Percentiles rank a stretch among this genome's conserved stretches.
Conservation (phyloP, 2,797 vertebrate genomes). For the Phoxinus dragarum region DNA sequence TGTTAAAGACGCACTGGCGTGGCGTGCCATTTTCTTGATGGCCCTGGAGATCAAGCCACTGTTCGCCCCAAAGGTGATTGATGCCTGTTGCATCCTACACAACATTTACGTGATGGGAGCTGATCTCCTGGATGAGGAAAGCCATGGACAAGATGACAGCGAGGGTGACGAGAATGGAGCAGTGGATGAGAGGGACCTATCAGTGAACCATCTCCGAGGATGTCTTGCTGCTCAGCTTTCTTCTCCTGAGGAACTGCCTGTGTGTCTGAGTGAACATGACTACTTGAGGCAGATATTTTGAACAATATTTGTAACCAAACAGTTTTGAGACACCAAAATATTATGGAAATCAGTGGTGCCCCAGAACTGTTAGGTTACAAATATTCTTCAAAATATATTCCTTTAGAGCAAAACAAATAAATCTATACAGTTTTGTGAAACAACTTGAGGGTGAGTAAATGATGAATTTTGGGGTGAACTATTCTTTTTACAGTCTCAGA, state of each 20-base stretch:
- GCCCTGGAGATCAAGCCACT: constrained; percentile 24
- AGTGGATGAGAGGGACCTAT: neutral
- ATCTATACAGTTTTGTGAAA: no score
- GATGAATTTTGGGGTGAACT: no score
- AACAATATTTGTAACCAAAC: no score
- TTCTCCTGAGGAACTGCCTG: neutral
- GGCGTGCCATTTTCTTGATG: constrained; percentile 21
- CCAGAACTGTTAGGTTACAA: no score
- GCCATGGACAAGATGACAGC: neutral
- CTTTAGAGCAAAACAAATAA: no score
- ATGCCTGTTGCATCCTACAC: constrained; percentile 49
- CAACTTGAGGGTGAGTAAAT: no score
- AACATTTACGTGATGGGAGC: constrained; percentile 54
- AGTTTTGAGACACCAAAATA: no score
- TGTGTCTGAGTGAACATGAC: neutral
- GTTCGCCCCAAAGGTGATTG: constrained; percentile 51
- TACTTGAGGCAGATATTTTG: neutral
- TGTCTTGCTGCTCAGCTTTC: neutral
- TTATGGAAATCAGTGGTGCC: no score
- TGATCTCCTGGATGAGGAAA: constrained; percentile 36
- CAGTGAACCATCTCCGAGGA: neutral
- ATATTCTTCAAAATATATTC: no score
- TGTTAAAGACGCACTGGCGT: constrained; percentile 30
- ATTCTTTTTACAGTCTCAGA: no score
- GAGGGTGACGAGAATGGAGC: neutral